Base-by-base conservation (phyloP, 2,797 vertebrate species). In the Clarias platycephalus region DNA sequence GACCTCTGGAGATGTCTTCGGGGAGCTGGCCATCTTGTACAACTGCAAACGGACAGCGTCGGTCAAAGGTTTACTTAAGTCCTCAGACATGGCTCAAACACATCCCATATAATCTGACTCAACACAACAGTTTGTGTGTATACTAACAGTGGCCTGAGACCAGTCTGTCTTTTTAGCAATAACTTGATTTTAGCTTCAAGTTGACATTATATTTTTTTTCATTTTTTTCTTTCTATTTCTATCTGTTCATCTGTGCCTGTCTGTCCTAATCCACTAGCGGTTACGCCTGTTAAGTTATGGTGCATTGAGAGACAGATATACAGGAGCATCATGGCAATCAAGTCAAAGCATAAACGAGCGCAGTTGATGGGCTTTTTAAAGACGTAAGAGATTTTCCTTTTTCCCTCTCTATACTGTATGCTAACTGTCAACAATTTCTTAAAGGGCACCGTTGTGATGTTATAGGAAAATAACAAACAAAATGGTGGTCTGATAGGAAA, bases 41-140 rank as follows among this genome's bases (percentile, higher is more conserved):
- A 95, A 96, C 92, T 96, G 96, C 91, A 94, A 93, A 89, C 93
- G 95, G 85, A 96, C 95, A 0, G 96, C 96, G 9, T 95, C 96
- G 0, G 95, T 97, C 74, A 94, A 79, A 93, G 95, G 95, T 96
- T 49, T 49, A 12, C 44, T 12, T 1, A 31, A 31, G 31, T 40
- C 67, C 31, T 18, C 60, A 18, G 12, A 40, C 22, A 63, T 49
- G 9, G 22, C 40, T 80, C 6, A 64, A 16, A 66, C 37, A 40
- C 26, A 18, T n/a, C 3, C 44, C 44, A 49, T 49, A 62, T 15
- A 15, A 16, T 7, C 64, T 74, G 44, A 53, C 44, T 28, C 49
- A 55, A 1, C 53, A 20, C 44, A 28, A 4, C 16, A 74, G 0
- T 34, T 31, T 67, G 40, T 55, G 13, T 70, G 10, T 24, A 53